Evolutionary conservation across 1,140 invertebrate species (phyloP), one percentile per base, ranked within the genome.

Genomic region (Zophobas atratus): DNA sequence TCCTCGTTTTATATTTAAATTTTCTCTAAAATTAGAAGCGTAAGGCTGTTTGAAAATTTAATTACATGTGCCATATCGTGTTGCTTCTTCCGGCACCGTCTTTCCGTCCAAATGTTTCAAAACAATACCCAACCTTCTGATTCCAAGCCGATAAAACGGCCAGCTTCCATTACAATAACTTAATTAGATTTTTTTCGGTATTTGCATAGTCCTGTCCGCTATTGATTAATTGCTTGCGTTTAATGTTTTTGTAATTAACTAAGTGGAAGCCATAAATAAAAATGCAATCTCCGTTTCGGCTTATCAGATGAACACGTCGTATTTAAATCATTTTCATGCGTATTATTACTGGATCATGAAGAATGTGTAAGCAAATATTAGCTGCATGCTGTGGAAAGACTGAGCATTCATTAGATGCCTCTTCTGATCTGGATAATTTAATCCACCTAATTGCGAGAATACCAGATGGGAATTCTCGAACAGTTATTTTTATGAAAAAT

Each of bases 241-340:
- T 77, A 77, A 77, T 71, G 63, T 70, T 77, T 71, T 77, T 70
- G 70, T 77, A 77, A 77, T 77, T 77, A 77, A 72, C 76, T 72
- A 77, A 77, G 76, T 77, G 76, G 76, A 77, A 77, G 70, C 76
- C 53, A 72, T 77, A 77, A 77, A 77, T 77, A 77, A 77, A 73
- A 77, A 77, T 72, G 70, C 76, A 77, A 77, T 77, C 76, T 77
- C 70, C 70, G 71, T 77, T 73, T 36, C 36, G 39, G 1, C 39
- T 67, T 67, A 67, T 67, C 60, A 41, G 60, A 67, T 67, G 60
- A 67, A 67, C 60, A 67, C 60, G 60, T 67, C 60, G 60, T 39
- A 67, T 43, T 67, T 67, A 67, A 67, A 67, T 67, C 60, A 67
- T 67, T 67, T 67, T 67, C 60, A 67, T 46, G 60, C 60, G 60